These are phyloP conservation scores for Akabosia matsudoensis DNA, from an alignment of 1,140 invertebrate species.

Conservation along the genomic window DNA sequence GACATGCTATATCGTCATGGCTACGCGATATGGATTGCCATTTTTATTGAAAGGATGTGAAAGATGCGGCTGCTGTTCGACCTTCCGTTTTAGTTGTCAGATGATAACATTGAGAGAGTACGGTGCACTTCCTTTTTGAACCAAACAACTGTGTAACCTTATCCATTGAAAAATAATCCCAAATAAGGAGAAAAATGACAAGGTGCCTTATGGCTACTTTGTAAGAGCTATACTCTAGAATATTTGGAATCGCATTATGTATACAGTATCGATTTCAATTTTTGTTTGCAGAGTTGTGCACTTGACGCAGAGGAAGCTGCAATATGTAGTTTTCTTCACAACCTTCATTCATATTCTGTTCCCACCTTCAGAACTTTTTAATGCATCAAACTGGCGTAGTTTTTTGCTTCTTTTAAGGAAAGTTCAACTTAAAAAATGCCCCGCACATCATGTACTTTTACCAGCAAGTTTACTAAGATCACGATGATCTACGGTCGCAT, in stretches of 20 bases:
- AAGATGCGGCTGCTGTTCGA: no score
- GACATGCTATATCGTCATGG: no score
- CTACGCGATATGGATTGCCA: not conserved
- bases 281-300: not conserved
- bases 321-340: no score
- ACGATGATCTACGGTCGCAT: slow-evolving; percentile 10
- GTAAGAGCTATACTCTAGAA: not conserved
- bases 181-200: not conserved
- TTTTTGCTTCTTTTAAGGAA: no score
- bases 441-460: no score
- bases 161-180: not conserved
- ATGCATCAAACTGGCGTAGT: not conserved
- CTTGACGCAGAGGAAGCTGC: not conserved
- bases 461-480: no score
- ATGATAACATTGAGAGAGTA: no score
- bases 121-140: not conserved
- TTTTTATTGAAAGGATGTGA: no score
- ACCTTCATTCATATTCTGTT: not conserved
- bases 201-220: not conserved
- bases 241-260: not conserved
- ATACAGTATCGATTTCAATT: not conserved
- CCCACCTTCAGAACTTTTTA: not conserved
- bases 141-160: not conserved
- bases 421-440: no score
- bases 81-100: no score